Conservation (phyloP, 2,113 vertebrate species). For the Phaethornis superciliosus region DNA sequence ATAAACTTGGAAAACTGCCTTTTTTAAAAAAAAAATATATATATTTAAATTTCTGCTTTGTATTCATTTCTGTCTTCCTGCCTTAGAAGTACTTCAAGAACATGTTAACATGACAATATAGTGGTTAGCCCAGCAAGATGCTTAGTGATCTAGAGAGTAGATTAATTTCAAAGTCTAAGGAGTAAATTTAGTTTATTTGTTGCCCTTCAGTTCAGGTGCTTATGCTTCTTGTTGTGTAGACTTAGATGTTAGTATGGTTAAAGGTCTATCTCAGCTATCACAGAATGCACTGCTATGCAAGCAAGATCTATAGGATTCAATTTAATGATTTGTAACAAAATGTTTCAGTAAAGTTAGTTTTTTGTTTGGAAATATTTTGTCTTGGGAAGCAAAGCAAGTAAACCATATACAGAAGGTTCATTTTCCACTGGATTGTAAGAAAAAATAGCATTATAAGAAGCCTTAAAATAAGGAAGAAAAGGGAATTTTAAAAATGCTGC, state of each 20-base stretch:
- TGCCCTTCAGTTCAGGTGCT: not conserved
- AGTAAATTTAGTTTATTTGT: not conserved
- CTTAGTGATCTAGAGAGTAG: not conserved
- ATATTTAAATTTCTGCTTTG: not conserved
- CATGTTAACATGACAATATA: not conserved
- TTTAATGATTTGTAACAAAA: not conserved
- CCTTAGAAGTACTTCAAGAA: not conserved
- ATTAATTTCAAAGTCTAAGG: not conserved
- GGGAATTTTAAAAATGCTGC: not conserved
- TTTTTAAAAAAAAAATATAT: not conserved
- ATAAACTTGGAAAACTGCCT: not conserved
- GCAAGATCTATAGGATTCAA: not conserved
- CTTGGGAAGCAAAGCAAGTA: not conserved
- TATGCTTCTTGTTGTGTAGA: not conserved
- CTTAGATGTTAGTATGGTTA: not conserved
- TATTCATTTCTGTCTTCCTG: not conserved
- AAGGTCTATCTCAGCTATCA: not conserved
- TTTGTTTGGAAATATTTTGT: constrained; percentile 1
- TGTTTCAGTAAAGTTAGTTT: not conserved
- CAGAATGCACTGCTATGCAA: not conserved
- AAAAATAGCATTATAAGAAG: not conserved
- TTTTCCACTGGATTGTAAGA: not conserved
- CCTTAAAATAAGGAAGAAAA: not conserved
- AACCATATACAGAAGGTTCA: not conserved
- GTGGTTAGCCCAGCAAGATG: not conserved